A percentile compares a stretch with the other conserved stretches of the same genome.
phyloP scores from a whole-genome alignment of 1,140 invertebrate species.

The Meteorus sp. region DNA sequence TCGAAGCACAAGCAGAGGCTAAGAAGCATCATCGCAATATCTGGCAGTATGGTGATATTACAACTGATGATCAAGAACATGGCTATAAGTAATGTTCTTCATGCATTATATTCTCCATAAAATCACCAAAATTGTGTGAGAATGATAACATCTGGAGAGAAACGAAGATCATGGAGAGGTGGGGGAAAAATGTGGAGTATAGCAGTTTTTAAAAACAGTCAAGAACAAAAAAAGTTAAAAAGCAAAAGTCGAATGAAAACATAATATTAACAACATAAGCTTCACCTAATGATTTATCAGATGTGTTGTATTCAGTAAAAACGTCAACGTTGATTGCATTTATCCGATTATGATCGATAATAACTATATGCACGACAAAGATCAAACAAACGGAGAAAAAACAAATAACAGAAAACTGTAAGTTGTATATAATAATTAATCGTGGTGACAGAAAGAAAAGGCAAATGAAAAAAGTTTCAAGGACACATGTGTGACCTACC shows the following conservation, averaged over 20 bases:
- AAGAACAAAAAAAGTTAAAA: conserved; percentile 17
- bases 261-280: conserved; percentile 33
- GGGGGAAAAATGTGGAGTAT: conserved; percentile 7
- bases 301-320: conserved; percentile 30
- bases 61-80: conserved; percentile 91
- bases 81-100: conserved; percentile 42
- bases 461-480: too few relatives aligned
- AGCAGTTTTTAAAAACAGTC: conserved; percentile 23
- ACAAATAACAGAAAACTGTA: conserved; percentile 29
- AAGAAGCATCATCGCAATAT: conserved; percentile 83
- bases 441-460: conserved; percentile 17
- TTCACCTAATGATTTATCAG: conserved; percentile 33
- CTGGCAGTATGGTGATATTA: conserved; percentile 96
- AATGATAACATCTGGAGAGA: not conserved
- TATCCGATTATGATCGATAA: conserved; percentile 25
- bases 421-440: conserved; percentile 40
- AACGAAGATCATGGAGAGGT: conserved; percentile 23
- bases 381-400: conserved; percentile 21
- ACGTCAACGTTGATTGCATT: conserved; percentile 9
- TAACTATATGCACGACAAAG: conserved; percentile 29
- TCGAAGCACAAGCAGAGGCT: conserved; percentile 81
- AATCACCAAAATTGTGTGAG: not conserved
- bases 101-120: not conserved
- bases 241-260: not conserved
- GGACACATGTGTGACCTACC: conserved; percentile 5